Conservation (phyloP, 1,140 invertebrate species). For the Diorhabda sublineata region DNA sequence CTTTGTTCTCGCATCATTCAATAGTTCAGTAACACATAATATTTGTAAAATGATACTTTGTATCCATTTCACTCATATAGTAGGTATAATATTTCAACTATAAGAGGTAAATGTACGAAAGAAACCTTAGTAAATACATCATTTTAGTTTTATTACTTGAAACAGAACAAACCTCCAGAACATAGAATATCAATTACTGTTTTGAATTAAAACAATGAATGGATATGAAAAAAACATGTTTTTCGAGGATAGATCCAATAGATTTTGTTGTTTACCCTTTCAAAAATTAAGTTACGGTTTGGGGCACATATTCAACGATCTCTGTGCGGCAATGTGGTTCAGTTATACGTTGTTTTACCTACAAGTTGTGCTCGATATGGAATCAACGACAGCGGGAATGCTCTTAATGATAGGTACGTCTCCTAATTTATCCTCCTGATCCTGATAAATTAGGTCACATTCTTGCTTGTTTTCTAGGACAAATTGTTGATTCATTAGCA, state of each 20-base stretch:
- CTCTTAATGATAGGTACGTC: slow-evolving; percentile 67
- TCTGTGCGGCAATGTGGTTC: slow-evolving; percentile 92
- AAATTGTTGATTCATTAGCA: slow-evolving; percentile 78
- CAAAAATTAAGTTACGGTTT: slow-evolving; percentile 67
- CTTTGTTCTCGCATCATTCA: no score
- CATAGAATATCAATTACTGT: no score
- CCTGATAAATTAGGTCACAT: no score
- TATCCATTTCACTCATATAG: no score
- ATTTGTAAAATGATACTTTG: no score
- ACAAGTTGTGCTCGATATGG: slow-evolving; percentile 71
- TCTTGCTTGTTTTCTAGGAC: slow-evolving; percentile 55
- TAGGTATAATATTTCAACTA: no score
- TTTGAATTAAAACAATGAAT: no score
- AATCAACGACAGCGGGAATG: slow-evolving; percentile 69
- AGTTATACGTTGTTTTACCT: slow-evolving; percentile 86
- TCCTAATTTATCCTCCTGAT: not conserved
- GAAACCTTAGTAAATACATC: no score
- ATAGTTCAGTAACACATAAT: no score
- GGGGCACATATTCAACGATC: slow-evolving; percentile 88
- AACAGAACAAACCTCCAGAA: no score
- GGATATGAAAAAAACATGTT: slow-evolving; percentile 21
- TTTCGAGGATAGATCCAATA: slow-evolving; percentile 10
- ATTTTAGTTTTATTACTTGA: no score
- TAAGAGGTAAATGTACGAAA: no score
- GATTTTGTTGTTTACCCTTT: slow-evolving; percentile 20